phyloP scores from a whole-genome alignment of 23 tunicate species.

The Styela clava region DNA sequence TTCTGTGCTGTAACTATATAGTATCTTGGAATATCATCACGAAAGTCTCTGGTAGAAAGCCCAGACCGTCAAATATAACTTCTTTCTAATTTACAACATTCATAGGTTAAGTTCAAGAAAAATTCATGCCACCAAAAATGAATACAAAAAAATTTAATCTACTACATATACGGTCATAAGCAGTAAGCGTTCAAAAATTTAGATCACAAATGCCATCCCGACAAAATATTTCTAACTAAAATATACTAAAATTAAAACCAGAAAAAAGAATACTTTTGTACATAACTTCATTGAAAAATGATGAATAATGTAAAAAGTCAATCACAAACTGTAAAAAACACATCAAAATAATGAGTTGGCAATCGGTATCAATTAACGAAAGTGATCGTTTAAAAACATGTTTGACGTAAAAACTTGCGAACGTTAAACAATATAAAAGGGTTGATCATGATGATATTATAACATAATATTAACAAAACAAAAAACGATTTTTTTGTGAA shows the following conservation, averaged over 20 bases:
- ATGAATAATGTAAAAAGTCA: neutral
- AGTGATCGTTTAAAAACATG: neutral
- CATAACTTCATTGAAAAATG: neutral
- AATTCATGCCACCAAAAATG: no score
- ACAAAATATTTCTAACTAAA: neutral
- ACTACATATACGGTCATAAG: no score
- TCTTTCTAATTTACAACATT: no score
- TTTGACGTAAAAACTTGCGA: neutral
- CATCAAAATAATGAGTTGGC: neutral
- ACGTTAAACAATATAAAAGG: neutral
- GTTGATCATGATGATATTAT: neutral
- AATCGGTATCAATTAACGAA: neutral
- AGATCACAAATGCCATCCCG: neutral
- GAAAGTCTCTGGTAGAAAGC: no score
- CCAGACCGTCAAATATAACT: no score
- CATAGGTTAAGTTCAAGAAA: no score
- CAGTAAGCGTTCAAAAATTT: no score
- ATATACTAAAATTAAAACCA: neutral
- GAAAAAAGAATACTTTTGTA: neutral
- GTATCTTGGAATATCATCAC: no score
- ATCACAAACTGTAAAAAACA: neutral
- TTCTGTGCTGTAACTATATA: no score
- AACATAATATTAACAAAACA: no score
- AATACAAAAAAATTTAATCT: no score
- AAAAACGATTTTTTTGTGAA: no score